Percentiles rank a stretch among this genome's conserved stretches.
phyloP scores from a whole-genome alignment of 2,888 invertebrate genomes.

The Alloplasta piceator region DNA sequence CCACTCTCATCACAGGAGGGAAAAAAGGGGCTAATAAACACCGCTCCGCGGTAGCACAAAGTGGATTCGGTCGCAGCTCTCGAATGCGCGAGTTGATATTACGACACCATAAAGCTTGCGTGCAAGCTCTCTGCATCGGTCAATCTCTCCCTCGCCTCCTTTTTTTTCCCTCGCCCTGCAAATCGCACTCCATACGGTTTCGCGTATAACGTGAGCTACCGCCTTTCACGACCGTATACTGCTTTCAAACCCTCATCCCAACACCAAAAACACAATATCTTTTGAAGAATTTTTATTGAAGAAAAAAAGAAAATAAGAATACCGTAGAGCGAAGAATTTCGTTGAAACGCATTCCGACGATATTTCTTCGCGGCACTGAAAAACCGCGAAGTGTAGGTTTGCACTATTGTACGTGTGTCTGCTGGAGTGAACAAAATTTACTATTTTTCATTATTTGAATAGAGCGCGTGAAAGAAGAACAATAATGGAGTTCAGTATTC shows the following conservation, averaged over 20 bases:
- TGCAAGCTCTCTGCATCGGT: slow-evolving; percentile 21
- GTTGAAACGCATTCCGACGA: slow-evolving; percentile 20
- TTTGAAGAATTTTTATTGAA: slow-evolving; percentile 42
- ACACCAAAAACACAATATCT: slow-evolving; percentile 23
- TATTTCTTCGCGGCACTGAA: slow-evolving; percentile 14
- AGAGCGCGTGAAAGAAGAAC: too few species aligned
- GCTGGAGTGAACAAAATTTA: too few species aligned
- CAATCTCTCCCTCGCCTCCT: neutral
- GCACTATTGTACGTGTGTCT: neutral
- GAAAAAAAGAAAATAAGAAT: neutral
- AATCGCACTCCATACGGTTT: too few species aligned
- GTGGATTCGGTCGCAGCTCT: slow-evolving; percentile 28
- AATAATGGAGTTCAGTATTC: too few species aligned
- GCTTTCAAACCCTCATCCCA: too few species aligned
- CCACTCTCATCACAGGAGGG: slow-evolving; percentile 75
- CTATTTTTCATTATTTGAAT: too few species aligned
- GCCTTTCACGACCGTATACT: neutral
- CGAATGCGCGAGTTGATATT: neutral
- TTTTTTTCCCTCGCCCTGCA: too few species aligned
- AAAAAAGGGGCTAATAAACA: slow-evolving; percentile 45
- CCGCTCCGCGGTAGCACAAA: slow-evolving; percentile 46
- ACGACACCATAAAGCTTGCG: slow-evolving; percentile 52
- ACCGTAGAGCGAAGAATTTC: slow-evolving; percentile 2
- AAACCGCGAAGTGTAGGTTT: neutral
- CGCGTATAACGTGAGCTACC: neutral